A percentile compares a stretch with the other conserved stretches of the same genome.
Conservation (phyloP, 2,797 vertebrate genomes). For the Thalassophryne amazonica region DNA sequence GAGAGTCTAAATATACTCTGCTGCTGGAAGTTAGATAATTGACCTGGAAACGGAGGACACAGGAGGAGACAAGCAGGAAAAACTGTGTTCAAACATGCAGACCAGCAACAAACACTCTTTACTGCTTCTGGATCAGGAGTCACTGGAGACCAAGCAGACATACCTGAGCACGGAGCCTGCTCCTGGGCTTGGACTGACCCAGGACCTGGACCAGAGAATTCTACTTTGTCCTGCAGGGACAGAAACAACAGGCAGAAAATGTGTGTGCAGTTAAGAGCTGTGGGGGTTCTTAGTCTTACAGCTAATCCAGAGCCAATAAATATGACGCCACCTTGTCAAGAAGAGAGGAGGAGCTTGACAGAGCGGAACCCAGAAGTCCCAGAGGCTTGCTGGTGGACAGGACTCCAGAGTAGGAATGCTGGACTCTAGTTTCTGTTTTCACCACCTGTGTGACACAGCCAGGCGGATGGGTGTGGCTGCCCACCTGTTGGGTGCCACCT, state of each 20-base stretch:
- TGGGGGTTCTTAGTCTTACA: too few species aligned
- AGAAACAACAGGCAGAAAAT: too few species aligned
- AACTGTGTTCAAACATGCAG: neutral
- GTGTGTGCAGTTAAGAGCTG: too few species aligned
- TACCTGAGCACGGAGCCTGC: slow-evolving; percentile 35
- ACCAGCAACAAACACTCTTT: neutral
- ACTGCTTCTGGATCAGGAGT: slow-evolving; percentile 39
- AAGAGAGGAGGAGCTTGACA: slow-evolving; percentile 74
- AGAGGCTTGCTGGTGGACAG: slow-evolving; percentile 25
- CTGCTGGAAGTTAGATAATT: slow-evolving; percentile 39
- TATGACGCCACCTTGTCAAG: slow-evolving; percentile 58
- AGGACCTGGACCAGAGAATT: slow-evolving; percentile 41
- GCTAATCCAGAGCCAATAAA: too few species aligned
- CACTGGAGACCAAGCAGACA: slow-evolving; percentile 43
- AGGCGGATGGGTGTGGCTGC: slow-evolving; percentile 49
- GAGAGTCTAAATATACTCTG: slow-evolving; percentile 34
- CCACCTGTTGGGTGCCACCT: slow-evolving; percentile 3
- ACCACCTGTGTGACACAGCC: slow-evolving; percentile 74
- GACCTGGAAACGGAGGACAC: slow-evolving; percentile 28
- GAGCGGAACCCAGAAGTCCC: neutral
- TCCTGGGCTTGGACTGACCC: slow-evolving; percentile 23
- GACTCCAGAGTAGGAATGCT: slow-evolving; percentile 34
- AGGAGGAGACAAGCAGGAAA: neutral
- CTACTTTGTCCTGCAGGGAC: slow-evolving; percentile 69
- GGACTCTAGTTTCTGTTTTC: slow-evolving; percentile 58